Conservation (phyloP, 53 echinoderm and acorn worm genomes). For the Stichopus horrens region DNA sequence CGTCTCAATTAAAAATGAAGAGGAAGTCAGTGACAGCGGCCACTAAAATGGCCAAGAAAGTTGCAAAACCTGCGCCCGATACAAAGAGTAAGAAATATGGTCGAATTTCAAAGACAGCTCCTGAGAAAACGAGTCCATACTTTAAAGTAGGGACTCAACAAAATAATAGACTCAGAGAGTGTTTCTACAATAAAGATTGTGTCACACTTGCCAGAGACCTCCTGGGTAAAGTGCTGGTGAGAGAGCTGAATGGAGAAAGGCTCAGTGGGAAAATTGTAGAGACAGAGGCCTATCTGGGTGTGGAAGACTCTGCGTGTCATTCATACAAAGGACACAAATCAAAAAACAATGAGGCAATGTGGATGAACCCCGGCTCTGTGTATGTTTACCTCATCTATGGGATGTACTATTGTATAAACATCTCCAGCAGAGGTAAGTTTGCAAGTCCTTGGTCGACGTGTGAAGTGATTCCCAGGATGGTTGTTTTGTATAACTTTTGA, state of each 20-base stretch:
- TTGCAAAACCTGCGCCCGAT: neutral
- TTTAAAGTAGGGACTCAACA: neutral
- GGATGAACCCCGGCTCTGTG: slow-evolving; percentile 72
- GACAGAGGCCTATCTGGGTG: slow-evolving; percentile 87
- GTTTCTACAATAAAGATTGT: slow-evolving; percentile 78
- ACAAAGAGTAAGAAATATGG: neutral
- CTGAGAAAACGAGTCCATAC: neutral
- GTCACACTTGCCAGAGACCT: slow-evolving; percentile 70
- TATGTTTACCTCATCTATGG: slow-evolving; percentile 98
- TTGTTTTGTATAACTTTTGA: too few relatives aligned
- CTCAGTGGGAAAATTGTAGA: slow-evolving; percentile 78
- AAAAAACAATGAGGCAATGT: slow-evolving; percentile 72
- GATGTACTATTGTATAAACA: slow-evolving; percentile 89
- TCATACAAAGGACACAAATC: slow-evolving; percentile 69
- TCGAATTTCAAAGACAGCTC: neutral
- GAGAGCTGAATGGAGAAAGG: slow-evolving; percentile 58
- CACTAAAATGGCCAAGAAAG: slow-evolving; percentile 3
- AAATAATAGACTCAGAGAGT: neutral
- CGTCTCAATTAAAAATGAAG: neutral
- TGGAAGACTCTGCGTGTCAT: slow-evolving; percentile 78
- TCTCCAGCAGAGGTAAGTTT: slow-evolving; percentile 83
- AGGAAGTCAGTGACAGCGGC: neutral
- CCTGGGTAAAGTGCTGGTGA: slow-evolving; percentile 78
- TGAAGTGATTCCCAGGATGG: neutral
- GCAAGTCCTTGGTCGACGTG: too few relatives aligned